Evolutionary conservation across 2,113 vertebrate species (phyloP).

Genomic region (Ploceus nigricollis): DNA sequence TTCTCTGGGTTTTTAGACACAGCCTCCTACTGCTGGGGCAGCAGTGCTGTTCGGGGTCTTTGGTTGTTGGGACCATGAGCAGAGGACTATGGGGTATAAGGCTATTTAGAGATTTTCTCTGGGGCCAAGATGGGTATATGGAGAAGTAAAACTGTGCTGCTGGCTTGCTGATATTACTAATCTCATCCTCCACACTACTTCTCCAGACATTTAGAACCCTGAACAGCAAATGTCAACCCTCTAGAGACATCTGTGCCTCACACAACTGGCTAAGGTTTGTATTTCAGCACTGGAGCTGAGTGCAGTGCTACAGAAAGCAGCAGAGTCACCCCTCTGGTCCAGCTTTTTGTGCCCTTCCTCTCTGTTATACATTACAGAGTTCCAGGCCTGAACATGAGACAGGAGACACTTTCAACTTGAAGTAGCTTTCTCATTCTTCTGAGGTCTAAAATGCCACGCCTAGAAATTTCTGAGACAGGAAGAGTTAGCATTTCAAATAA

Average conservation of each 20-base stretch:
- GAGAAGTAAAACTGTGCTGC: neutral
- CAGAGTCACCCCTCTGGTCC: fast-evolving
- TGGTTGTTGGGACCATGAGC: neutral
- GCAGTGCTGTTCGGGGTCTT: neutral
- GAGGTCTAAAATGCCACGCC: slow-evolving; percentile 1
- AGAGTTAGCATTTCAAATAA: slow-evolving; percentile 17
- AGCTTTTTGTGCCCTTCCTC: neutral
- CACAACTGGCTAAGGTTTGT: neutral
- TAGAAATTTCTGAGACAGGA: neutral
- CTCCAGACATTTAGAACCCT: neutral
- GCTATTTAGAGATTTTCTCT: neutral
- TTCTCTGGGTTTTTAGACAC: neutral
- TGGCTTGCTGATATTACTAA: neutral
- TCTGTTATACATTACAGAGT: neutral
- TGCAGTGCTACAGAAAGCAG: neutral
- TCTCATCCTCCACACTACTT: neutral
- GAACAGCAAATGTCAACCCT: neutral
- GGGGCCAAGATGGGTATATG: fast-evolving
- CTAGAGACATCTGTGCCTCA: neutral
- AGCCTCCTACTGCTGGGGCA: neutral
- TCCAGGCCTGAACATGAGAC: neutral
- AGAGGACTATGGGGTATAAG: neutral
- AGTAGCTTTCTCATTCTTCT: neutral
- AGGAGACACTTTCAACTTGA: neutral
- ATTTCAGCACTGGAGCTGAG: neutral